A percentile compares a stretch with the other conserved stretches of the same genome.
These are phyloP conservation scores for Sinotaia quadrata DNA, from an alignment of 2,888 invertebrate species.

Conservation along the genomic window DNA sequence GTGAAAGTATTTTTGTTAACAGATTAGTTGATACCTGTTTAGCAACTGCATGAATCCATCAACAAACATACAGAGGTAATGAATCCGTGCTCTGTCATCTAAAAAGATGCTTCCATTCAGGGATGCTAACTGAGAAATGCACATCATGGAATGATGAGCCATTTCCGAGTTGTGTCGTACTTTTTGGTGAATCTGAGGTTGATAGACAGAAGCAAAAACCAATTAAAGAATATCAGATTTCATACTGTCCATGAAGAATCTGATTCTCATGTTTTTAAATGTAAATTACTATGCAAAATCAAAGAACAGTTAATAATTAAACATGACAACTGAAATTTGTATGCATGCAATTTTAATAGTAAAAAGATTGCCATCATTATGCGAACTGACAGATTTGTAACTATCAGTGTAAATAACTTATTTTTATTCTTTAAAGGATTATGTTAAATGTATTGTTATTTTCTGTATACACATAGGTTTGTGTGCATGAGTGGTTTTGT, in stretches of 20 bases:
- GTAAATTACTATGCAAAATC: background rate
- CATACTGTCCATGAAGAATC: too few species aligned
- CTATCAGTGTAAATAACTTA: too few species aligned
- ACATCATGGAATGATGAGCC: slow-evolving; percentile 84
- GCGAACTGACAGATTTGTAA: too few species aligned
- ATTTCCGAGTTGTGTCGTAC: slow-evolving; percentile 83
- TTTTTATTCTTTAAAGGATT: too few species aligned
- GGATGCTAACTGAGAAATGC: slow-evolving; percentile 85
- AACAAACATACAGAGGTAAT: slow-evolving; percentile 78
- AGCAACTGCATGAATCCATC: slow-evolving; percentile 78
- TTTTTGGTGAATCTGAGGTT: slow-evolving; percentile 81
- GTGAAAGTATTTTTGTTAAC: background rate
- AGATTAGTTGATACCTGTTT: slow-evolving; percentile 73
- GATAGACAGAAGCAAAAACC: slow-evolving; percentile 10
- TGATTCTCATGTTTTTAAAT: too few species aligned
- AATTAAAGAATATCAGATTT: too few species aligned
- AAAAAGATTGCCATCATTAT: too few species aligned
- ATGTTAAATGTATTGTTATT: too few species aligned
- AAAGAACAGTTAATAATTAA: background rate
- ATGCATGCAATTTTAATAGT: too few species aligned
- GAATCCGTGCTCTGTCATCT: slow-evolving; percentile 74
- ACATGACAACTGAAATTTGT: too few species aligned
- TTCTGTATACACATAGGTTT: too few species aligned
- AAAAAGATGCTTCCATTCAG: slow-evolving; percentile 78
- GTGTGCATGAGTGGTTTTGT: too few species aligned